Conservation (phyloP, 2,888 invertebrate genomes). For the Caenorhabditis sp. region DNA sequence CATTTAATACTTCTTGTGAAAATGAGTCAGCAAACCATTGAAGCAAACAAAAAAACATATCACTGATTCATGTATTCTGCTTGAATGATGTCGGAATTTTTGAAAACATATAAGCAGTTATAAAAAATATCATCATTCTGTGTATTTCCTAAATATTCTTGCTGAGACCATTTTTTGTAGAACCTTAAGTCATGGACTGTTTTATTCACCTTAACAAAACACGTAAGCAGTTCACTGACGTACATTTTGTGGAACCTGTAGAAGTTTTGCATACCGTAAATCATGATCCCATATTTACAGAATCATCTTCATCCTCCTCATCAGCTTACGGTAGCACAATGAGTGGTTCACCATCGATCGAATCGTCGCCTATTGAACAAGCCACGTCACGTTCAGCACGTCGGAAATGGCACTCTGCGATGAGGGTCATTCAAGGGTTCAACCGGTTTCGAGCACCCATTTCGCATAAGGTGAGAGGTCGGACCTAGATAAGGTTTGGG, state of each 20-base stretch:
- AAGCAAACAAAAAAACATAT: no score
- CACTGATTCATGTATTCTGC: no score
- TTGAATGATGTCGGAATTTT: no score
- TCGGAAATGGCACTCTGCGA: constrained; percentile 67
- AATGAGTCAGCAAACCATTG: no score
- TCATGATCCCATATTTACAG: no score
- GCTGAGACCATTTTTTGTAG: no score
- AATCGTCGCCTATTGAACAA: constrained; percentile 45
- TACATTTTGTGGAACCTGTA: not conserved
- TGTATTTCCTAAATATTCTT: no score
- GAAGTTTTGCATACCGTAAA: not conserved
- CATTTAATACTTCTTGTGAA: no score
- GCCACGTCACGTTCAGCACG: constrained; percentile 49
- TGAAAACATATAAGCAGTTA: not conserved
- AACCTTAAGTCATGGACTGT: no score
- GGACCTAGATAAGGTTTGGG: not conserved
- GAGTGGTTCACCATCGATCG: constrained; percentile 39
- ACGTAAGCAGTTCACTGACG: not conserved
- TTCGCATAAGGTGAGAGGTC: constrained; percentile 32
- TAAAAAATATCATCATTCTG: no score
- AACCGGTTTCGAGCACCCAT: constrained; percentile 62
- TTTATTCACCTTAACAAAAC: not conserved
- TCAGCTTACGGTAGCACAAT: constrained; percentile 32
- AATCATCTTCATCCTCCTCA: constrained; percentile 23
- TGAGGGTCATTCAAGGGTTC: constrained; percentile 65